Base-by-base conservation (phyloP, 2,113 vertebrate species). In the Delphinapterus leucas region DNA sequence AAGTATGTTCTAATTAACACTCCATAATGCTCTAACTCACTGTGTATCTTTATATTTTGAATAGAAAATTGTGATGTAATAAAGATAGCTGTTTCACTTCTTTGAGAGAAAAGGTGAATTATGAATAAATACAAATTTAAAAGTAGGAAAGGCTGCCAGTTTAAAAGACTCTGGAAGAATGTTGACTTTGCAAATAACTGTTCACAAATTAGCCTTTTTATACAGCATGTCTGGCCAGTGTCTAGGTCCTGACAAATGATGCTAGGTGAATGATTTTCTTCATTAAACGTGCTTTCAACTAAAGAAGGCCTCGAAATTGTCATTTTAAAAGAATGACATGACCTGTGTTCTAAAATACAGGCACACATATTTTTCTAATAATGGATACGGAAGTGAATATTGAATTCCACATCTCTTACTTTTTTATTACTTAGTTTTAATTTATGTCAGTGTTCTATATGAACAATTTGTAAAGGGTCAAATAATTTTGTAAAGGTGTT, bases 41-140 rank as follows among this genome's bases (percentile, higher is more conserved):
- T 90, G 26, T 95, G 26, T 82, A 67, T 70, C 74, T 96, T 91
- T 84, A 8, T 88, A 92, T 76, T 84, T 76, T 87, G 58, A 94
- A 96, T 49, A 93, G 92, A 93, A 87, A 80, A 87, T 80, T 88
- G 47, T 93, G 47, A 79, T 88, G 9, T 80, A 65, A 80, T 28
- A 28, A 81, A 67, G 63, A 67, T 93, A 96, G 20, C n/a, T 80
- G 9, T 33, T 55, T 81, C 63, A 20, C 11, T 89, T 91, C 47
- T 95, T 93, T 74, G 74, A 76, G 90, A 36, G 26, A 93, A 21
- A 88, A 97, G 14, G 36, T 86, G 15, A 28, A 70, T 80, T 88
- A 60, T 81, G 65, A 95, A 84, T 84, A 94, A 87, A n/a, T 95
- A 81, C 83, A 85, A 96, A 53, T 38, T 89, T 80, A 90, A 89